These are phyloP conservation scores for Nephotettix cincticeps DNA, from an alignment of 1,140 invertebrate species.

Conservation along the genomic window DNA sequence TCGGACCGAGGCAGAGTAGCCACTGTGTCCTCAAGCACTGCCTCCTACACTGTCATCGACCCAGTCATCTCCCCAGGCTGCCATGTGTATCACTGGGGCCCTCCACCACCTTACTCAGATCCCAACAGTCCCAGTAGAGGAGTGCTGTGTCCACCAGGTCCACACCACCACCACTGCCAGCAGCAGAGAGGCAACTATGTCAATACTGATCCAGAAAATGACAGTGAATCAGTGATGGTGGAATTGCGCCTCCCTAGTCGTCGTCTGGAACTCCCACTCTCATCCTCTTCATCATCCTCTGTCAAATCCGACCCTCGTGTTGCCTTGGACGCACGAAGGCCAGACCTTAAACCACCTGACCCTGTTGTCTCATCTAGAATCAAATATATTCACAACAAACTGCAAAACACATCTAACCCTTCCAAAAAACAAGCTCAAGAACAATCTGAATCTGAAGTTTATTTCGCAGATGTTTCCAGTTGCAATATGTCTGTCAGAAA, in stretches of 20 bases:
- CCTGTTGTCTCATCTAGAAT: slow-evolving; percentile 21
- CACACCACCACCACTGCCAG: slow-evolving; percentile 27
- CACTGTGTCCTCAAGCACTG: slow-evolving; percentile 30
- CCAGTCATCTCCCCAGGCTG: background rate
- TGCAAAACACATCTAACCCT: slow-evolving; percentile 22
- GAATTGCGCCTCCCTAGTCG: background rate
- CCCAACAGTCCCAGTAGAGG: slow-evolving; percentile 32
- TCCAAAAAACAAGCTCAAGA: slow-evolving; percentile 43
- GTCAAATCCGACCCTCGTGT: slow-evolving; percentile 24
- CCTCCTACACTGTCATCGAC: slow-evolving; percentile 34
- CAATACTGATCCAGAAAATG: background rate
- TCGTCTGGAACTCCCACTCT: background rate
- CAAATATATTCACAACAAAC: slow-evolving; percentile 31
- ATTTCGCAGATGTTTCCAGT: slow-evolving; percentile 84
- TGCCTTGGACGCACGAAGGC: background rate
- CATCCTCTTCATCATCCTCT: slow-evolving; percentile 30
- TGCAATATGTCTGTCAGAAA: slow-evolving; percentile 71
- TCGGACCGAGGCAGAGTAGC: slow-evolving; percentile 27
- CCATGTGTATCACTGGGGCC: slow-evolving; percentile 35
- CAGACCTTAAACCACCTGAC: background rate
- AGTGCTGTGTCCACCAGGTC: slow-evolving; percentile 21
- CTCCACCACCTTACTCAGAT: slow-evolving; percentile 38
- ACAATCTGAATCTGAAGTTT: slow-evolving; percentile 68
- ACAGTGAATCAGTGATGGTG: background rate
- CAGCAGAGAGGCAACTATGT: slow-evolving; percentile 19